phyloP scores from a whole-genome alignment of 2,888 invertebrate genomes.

The Pandemis cinnamomeana region DNA sequence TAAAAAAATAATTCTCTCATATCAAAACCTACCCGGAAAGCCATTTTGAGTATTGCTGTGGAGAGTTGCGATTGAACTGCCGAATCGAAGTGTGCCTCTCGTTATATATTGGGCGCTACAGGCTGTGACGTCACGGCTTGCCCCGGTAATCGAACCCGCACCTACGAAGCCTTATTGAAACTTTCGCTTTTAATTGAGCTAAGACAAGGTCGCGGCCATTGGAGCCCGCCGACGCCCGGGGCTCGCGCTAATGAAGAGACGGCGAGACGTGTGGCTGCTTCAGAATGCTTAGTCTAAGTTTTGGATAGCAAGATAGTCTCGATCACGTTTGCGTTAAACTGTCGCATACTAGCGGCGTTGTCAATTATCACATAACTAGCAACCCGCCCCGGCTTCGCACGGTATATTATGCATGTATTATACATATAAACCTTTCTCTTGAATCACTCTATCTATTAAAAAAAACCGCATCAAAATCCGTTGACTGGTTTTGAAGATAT shows the following conservation, averaged over 20 bases:
- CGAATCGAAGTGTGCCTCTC: constrained; percentile 55
- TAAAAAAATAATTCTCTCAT: constrained; percentile 43
- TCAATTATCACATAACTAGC: too few relatives aligned
- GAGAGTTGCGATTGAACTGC: constrained; percentile 63
- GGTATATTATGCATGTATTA: too few relatives aligned
- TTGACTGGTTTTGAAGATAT: too few relatives aligned
- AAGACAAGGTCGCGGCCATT: constrained; percentile 65
- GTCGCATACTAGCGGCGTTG: too few relatives aligned
- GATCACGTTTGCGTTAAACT: too few relatives aligned
- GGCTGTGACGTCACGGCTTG: constrained; percentile 60
- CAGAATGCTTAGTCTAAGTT: too few relatives aligned
- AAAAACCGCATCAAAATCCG: too few relatives aligned
- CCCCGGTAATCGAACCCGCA: constrained; percentile 61
- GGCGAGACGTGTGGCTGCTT: neutral
- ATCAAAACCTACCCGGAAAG: constrained; percentile 66
- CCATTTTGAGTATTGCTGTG: constrained; percentile 66
- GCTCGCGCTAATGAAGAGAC: constrained; percentile 3
- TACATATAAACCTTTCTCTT: too few relatives aligned
- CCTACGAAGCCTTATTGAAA: constrained; percentile 62
- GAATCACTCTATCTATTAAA: too few relatives aligned
- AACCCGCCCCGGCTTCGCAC: too few relatives aligned
- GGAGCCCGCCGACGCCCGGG: constrained; percentile 42
- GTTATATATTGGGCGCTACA: constrained; percentile 60
- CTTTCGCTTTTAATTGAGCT: constrained; percentile 75
- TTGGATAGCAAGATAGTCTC: too few relatives aligned